Evolutionary conservation across 2,113 vertebrate species (phyloP).

Genomic region (Epinephelus lanceolatus): DNA sequence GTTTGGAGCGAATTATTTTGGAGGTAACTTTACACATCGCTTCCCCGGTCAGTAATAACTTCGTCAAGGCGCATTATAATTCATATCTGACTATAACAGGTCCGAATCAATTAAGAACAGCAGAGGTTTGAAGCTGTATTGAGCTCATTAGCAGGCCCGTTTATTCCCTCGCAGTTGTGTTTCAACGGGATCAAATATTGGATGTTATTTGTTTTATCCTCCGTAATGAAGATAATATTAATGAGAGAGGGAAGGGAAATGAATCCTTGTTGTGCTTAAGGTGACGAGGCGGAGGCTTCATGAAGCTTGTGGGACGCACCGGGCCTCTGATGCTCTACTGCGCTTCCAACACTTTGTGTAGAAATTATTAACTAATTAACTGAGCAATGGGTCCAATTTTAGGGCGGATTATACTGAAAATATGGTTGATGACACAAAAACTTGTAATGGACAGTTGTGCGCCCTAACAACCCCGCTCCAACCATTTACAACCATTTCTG

Average conservation of each 20-base stretch:
- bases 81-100: constrained; percentile 5
- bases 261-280: not conserved
- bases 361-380: not conserved
- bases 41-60: constrained; percentile 2
- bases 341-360: not conserved
- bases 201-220: not conserved
- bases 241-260: not conserved
- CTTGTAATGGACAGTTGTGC: not conserved
- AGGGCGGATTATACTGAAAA: not conserved
- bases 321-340: constrained; percentile 33
- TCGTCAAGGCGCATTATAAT: not conserved
- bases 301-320: constrained; percentile 33
- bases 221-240: not conserved
- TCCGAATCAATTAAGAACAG: not conserved
- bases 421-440: not conserved
- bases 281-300: constrained; percentile 16
- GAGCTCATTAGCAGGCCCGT: not conserved
- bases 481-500: not conserved
- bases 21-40: constrained; percentile 12
- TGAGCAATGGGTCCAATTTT: not conserved
- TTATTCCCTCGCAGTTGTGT: not conserved
- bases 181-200: not conserved
- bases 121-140: not conserved
- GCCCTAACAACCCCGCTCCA: not conserved
- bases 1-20: not conserved